A percentile compares a stretch with the other conserved stretches of the same genome.
Conservation (phyloP, 2,888 invertebrate genomes). For the Nymphalis c-album region DNA sequence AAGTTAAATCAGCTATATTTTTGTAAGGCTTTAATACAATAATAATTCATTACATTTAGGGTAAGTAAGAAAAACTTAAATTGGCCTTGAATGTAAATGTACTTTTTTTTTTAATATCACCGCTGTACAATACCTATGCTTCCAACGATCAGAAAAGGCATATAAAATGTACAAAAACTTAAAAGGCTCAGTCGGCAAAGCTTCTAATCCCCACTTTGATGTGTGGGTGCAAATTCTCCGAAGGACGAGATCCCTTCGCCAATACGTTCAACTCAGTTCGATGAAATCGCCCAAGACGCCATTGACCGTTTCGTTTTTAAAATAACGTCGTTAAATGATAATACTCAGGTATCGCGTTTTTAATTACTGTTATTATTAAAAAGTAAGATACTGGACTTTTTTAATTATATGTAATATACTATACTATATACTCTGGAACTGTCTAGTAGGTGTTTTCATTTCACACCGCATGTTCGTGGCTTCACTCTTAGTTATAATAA, state of each 20-base stretch:
- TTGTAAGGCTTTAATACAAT: no score
- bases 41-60: no score
- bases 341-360: not conserved
- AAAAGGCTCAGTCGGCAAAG: conserved; percentile 45
- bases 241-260: conserved; percentile 67
- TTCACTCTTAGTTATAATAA: no score
- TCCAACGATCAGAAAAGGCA: not conserved
- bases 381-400: no score
- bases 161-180: conserved; percentile 35
- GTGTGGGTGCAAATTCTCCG: conserved; percentile 76
- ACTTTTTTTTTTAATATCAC: not conserved
- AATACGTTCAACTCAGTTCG: conserved; percentile 63
- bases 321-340: conserved; percentile 17
- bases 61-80: no score
- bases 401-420: no score
- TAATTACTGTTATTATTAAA: no score
- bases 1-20: no score
- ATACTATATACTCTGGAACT: no score
- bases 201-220: conserved; percentile 49
- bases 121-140: not conserved
- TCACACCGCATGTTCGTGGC: no score
- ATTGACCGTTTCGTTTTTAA: conserved; percentile 61
- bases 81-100: not conserved
- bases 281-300: conserved; percentile 50
- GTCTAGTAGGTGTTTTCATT: no score